Evolutionary conservation across 2,888 invertebrate genomes (phyloP), one percentile per base, ranked within the genome.

Genomic region (Steromphala cineraria): DNA sequence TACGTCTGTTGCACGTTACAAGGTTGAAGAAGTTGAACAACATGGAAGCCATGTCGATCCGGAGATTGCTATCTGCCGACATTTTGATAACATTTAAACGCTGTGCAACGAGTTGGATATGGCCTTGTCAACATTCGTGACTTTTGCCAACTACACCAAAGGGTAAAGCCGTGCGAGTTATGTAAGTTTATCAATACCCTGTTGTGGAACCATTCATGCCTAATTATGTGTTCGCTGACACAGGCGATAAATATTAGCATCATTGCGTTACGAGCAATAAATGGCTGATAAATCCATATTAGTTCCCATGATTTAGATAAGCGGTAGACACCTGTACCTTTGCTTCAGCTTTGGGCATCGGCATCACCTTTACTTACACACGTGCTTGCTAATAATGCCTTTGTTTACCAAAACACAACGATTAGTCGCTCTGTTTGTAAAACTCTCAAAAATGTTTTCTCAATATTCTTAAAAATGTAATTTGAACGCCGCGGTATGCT

Each of bases 1-100:
- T 13, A 46, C 46, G 46, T 46, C 46, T 46, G 46, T 1, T 46
- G 13, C 46, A 46, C 46, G 13, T 46, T 46, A 46, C 46, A 13
- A 46, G 46, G 46, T 46, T 5, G 46, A 4, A 46, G 46, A 13
- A 46, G 46, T 46, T 13, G 46, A 10, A 46, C 1, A 46, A 13
- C 46, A 13, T 46, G 46, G 46, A 46, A 46, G 13, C 46, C 46
- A 46, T 46, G 62, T 24, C 62, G 62, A 17, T 28, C 28, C 62
- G 24, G 24, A 62, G 62, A 62, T 62, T 21, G 28, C 28, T 62
- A 62, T 28, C 62, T 62, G 17, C 28, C 62, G 62, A 62, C 62
- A 62, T 62, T 62, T 62, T 62, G 62, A 62, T 62, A 62, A 62
- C 62, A 62, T 62, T 62, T 62, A 62, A 24, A 17, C 62, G 28